A percentile compares a stretch with the other conserved stretches of the same genome.
phyloP scores from a whole-genome alignment of 2,797 vertebrate genomes.

The Alfaro cultratus region DNA sequence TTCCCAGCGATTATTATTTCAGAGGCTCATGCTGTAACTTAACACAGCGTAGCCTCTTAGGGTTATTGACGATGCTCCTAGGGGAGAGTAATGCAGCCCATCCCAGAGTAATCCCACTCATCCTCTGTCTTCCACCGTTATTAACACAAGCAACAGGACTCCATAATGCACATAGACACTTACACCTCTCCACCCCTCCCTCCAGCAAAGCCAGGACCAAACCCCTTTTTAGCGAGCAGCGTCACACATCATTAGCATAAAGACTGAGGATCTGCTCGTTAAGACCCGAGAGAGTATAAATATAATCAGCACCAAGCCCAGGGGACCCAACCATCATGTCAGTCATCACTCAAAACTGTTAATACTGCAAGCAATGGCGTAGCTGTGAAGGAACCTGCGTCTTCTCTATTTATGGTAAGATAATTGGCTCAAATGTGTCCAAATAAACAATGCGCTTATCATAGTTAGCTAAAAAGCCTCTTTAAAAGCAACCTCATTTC shows the following conservation, averaged over 20 bases:
- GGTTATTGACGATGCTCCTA: background rate
- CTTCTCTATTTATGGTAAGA: background rate
- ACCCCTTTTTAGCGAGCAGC: conserved; percentile 38
- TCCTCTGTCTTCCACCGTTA: background rate
- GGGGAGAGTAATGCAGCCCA: conserved; percentile 31
- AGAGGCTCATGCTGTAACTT: background rate
- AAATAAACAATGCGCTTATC: background rate
- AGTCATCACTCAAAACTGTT: conserved; percentile 20
- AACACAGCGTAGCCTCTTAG: background rate
- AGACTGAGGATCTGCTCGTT: conserved; percentile 53
- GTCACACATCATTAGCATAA: conserved; percentile 59
- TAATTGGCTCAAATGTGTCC: background rate
- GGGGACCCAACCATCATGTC: conserved; percentile 26
- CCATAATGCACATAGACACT: conserved; percentile 20
- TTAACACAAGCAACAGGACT: conserved; percentile 6
- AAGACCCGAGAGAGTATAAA: conserved; percentile 50
- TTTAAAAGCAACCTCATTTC: background rate
- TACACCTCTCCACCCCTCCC: conserved; percentile 11
- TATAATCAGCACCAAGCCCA: conserved; percentile 44
- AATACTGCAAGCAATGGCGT: conserved; percentile 6
- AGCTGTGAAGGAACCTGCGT: background rate
- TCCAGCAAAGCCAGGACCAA: conserved; percentile 40
- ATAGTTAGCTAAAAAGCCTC: background rate
- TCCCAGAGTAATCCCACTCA: background rate
- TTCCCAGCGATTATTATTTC: background rate